phyloP scores from a whole-genome alignment of 2,113 vertebrate genomes.

The Dascyllus trimaculatus region DNA sequence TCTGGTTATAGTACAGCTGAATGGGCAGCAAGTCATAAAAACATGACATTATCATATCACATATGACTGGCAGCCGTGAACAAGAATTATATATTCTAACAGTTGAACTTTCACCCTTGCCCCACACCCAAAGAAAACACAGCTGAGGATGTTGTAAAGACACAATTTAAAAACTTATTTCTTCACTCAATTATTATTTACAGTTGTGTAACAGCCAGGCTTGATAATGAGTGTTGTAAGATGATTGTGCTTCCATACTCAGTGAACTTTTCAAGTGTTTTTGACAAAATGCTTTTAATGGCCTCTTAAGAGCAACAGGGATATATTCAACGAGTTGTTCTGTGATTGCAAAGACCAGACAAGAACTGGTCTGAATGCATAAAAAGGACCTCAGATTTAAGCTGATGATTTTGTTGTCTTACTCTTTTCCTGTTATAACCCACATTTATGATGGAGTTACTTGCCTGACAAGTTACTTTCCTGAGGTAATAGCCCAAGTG shows the following conservation, averaged over 20 bases:
- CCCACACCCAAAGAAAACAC: neutral
- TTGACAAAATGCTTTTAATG: neutral
- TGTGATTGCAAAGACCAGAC: too few relatives aligned
- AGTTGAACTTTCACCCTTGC: slow-evolving; percentile 9
- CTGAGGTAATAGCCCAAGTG: neutral
- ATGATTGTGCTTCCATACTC: neutral
- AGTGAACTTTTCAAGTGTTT: neutral
- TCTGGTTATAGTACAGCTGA: neutral
- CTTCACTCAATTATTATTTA: neutral
- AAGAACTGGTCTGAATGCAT: too few relatives aligned
- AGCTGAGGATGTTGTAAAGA: neutral
- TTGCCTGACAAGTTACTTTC: neutral
- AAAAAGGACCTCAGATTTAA: too few relatives aligned
- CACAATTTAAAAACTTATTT: neutral
- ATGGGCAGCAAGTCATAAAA: neutral
- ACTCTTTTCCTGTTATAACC: neutral
- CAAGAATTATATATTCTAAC: neutral
- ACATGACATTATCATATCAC: neutral
- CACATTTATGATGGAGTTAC: neutral
- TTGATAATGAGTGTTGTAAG: neutral
- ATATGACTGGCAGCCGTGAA: too few relatives aligned
- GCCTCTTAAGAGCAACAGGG: neutral
- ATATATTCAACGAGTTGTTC: too few relatives aligned
- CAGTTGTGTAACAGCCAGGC: neutral
- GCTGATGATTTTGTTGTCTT: neutral